A percentile compares a stretch with the other conserved stretches of the same genome.
These are phyloP conservation scores for Spilarctia lutea DNA, from an alignment of 2,888 invertebrate species.

Conservation along the genomic window DNA sequence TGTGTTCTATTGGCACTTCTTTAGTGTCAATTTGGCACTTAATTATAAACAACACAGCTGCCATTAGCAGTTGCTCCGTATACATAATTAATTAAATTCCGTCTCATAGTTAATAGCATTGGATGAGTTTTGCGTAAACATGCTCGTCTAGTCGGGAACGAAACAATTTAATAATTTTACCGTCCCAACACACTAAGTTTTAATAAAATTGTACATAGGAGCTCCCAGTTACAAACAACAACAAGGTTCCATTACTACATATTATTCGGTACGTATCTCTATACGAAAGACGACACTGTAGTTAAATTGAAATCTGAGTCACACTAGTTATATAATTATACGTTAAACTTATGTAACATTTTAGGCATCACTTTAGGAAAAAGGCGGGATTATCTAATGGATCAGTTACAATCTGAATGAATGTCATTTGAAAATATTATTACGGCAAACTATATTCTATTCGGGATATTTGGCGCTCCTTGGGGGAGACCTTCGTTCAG, in stretches of 20 bases:
- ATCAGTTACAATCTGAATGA: not conserved
- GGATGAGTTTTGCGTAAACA: conserved; percentile 20
- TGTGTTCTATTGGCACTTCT: conserved; percentile 3
- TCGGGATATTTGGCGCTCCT: too few species aligned
- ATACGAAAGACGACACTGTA: not conserved
- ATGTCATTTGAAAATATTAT: not conserved
- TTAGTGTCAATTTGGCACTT: conserved; percentile 29
- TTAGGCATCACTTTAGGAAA: not conserved
- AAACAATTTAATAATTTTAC: conserved; percentile 11
- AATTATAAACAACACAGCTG: conserved; percentile 40
- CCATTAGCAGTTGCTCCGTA: conserved; percentile 29
- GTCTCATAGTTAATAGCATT: conserved; percentile 23
- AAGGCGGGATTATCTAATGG: not conserved
- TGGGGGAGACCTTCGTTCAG: too few species aligned
- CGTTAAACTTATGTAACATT: not conserved
- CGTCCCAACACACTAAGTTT: not conserved
- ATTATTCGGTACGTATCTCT: not conserved
- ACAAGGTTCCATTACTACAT: not conserved
- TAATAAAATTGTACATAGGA: not conserved
- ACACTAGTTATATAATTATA: not conserved
- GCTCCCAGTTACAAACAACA: not conserved
- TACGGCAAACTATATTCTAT: too few species aligned
- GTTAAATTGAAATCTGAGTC: not conserved
- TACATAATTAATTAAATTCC: conserved; percentile 43
- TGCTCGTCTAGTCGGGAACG: conserved; percentile 5